Conservation (phyloP, 2,797 vertebrate genomes). For the Lagodon rhomboides region DNA sequence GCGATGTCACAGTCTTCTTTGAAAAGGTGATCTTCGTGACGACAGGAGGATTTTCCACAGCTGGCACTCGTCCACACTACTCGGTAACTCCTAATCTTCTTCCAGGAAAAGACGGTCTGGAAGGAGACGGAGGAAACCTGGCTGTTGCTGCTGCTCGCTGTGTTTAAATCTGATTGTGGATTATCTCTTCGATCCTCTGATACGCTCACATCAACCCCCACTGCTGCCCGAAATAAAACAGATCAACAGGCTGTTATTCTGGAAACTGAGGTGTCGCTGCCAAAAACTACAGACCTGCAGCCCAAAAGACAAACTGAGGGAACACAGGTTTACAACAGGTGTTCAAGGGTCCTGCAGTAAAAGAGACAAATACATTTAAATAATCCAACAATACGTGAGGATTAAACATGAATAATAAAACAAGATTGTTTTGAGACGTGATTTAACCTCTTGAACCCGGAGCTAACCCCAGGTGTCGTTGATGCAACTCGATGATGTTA, state of each 20-base stretch:
- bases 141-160: background rate
- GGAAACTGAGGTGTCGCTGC: background rate
- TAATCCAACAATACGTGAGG: too few species aligned
- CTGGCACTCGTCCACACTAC: slow-evolving; percentile 5
- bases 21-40: background rate
- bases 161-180: slow-evolving; percentile 20
- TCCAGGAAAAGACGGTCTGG: slow-evolving; percentile 27
- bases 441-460: too few species aligned
- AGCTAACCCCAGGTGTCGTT: too few species aligned
- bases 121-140: background rate
- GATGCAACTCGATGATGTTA: too few species aligned
- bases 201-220: slow-evolving; percentile 1
- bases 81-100: slow-evolving; percentile 1
- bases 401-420: too few species aligned
- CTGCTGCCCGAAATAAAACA: slow-evolving; percentile 33
- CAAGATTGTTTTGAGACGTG: too few species aligned
- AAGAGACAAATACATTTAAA: background rate
- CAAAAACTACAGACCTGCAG: background rate
- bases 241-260: background rate
- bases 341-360: background rate
- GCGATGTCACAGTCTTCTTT: background rate
- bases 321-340: background rate
- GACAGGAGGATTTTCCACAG: slow-evolving; percentile 7
- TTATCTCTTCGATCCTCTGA: slow-evolving; percentile 45
- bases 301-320: slow-evolving; percentile 14